A percentile compares a stretch with the other conserved stretches of the same genome.
Evolutionary conservation across 2,888 invertebrate species (phyloP).

Genomic region (Chalcosyrphus nemorum): DNA sequence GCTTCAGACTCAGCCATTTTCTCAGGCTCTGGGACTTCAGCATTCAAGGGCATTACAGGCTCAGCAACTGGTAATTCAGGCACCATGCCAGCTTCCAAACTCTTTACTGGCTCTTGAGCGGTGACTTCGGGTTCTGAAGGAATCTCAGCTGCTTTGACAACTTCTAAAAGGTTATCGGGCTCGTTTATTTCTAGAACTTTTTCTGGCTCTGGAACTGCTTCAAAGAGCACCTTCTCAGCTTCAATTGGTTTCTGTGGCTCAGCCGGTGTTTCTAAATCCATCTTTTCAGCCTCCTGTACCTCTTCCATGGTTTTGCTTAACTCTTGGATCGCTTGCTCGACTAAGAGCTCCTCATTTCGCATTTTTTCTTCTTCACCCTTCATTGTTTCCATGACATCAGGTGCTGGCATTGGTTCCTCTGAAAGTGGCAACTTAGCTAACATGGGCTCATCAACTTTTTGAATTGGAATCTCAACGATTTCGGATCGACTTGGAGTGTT

Average conservation of each 20-base stretch:
- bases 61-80: not conserved
- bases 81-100: not conserved
- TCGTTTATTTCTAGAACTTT: constrained; percentile 34
- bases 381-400: not conserved
- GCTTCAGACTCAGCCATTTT: not conserved
- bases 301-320: constrained; percentile 16
- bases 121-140: constrained; percentile 22
- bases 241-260: constrained; percentile 7
- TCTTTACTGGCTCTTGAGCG: constrained; percentile 20
- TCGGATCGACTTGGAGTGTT: constrained; percentile 31
- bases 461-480: constrained; percentile 57
- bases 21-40: not conserved
- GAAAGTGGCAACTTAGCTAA: not conserved
- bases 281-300: constrained; percentile 1
- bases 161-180: constrained; percentile 20
- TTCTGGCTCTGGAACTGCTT: constrained; percentile 29
- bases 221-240: constrained; percentile 12
- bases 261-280: not conserved
- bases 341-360: not conserved
- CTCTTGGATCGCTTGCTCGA: constrained; percentile 4
- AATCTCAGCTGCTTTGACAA: constrained; percentile 39
- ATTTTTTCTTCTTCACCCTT: constrained; percentile 11
- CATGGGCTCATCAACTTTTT: constrained; percentile 41
- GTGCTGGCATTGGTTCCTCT: constrained; percentile 11
- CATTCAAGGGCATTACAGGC: not conserved